A percentile compares a stretch with the other conserved stretches of the same genome.
These are phyloP conservation scores for Ostrea denselamellosa DNA, from an alignment of 1,140 invertebrate genomes.

Conservation along the genomic window DNA sequence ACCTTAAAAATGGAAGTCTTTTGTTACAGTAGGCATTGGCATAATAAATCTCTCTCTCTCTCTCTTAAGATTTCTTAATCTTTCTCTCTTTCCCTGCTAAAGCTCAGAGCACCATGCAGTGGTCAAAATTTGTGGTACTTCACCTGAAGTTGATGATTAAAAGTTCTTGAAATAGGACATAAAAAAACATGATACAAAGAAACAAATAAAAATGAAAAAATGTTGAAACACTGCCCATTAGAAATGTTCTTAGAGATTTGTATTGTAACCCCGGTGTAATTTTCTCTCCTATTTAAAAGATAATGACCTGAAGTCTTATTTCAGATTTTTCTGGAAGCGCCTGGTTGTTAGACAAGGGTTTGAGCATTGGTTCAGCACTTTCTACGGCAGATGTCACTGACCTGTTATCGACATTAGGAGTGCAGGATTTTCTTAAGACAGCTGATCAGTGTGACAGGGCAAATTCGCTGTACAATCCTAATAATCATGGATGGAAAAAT, in stretches of 20 bases:
- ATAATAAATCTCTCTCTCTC: no score
- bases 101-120: no score
- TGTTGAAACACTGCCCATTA: background rate
- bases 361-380: background rate
- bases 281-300: background rate
- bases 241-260: background rate
- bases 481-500: slow-evolving; percentile 29
- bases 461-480: background rate
- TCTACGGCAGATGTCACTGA: background rate
- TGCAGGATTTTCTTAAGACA: slow-evolving; percentile 23
- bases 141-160: no score
- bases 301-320: background rate
- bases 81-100: no score
- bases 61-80: no score
- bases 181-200: no score
- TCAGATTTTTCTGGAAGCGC: slow-evolving; percentile 26
- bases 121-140: no score
- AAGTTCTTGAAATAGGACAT: no score
- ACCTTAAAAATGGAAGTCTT: no score
- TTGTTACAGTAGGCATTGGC: no score
- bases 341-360: slow-evolving; percentile 27
- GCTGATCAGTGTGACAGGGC: slow-evolving; percentile 11
- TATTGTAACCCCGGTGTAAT: background rate
- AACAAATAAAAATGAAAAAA: no score
- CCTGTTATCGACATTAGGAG: background rate